Base-by-base conservation (phyloP, 1,140 invertebrate species). In the Drosophila navojoa region DNA sequence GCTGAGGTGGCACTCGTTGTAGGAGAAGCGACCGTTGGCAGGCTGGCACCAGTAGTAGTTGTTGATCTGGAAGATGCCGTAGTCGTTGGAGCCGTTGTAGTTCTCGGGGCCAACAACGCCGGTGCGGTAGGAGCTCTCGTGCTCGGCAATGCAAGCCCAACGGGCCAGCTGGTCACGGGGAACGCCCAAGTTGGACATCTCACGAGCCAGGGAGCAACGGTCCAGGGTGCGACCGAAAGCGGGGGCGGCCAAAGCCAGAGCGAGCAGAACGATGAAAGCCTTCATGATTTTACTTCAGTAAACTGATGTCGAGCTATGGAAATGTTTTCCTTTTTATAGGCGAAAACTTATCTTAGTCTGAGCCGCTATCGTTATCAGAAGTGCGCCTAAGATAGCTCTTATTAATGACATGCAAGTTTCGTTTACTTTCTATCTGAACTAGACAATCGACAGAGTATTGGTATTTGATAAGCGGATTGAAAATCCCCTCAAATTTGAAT, bases 61-160 rank as follows among this genome's bases (percentile, higher is more conserved):
- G 35, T 90, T 91, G 38, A 91, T 91, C 58, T 91, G 90, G 63
- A 91, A 91, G 22, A 90, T 62, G 0, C 90, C 90, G 13, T 79
- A 91, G 75, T 91, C 79, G 6, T 71, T 63, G 58, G 77, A 81
- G 5, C 75, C 77, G 45, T 91, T 77, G 4, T 22, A 10, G 50
- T 90, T 87, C 2, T 55, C 29, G 0, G 68, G 66, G 5, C 85
- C 81, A 6, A 76, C 66, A 5, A 70, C 70, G 7, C 7, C 55
- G 5, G 79, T 82, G 32, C 69, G 68, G 42, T 63, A 90, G n/a
- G 45, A 50, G 59, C 80, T 84, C 62, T 79, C 69, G 38, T 76
- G 63, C 47, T 82, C 42, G 29, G 73, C 81, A 58, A 82, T 73
- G 70, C 81, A 85, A 0, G 79, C 25, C 76, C 79, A 85, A 2